phyloP scores from a whole-genome alignment of 2,888 invertebrate species.

The Protodeltote pygarga region DNA sequence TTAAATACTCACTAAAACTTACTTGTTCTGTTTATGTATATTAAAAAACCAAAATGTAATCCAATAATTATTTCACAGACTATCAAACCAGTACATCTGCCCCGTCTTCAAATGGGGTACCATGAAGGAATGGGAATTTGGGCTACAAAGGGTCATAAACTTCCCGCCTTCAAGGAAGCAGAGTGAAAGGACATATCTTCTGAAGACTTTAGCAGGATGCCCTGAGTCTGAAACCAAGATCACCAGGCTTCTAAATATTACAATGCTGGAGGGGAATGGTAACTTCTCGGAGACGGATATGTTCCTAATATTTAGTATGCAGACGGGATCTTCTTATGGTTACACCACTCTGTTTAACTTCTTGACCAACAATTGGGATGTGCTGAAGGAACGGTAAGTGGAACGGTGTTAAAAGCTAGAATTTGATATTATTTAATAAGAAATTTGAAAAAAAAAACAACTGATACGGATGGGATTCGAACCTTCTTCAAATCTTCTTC shows the following conservation, averaged over 20 bases:
- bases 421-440: too few species aligned
- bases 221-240: constrained; percentile 91
- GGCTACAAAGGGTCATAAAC: constrained; percentile 91
- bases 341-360: constrained; percentile 91
- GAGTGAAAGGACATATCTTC: constrained; percentile 91
- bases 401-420: background rate
- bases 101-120: constrained; percentile 94
- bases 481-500: too few species aligned
- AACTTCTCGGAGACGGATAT: constrained; percentile 93
- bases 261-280: constrained; percentile 89
- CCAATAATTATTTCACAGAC: constrained; percentile 75
- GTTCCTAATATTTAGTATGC: constrained; percentile 91
- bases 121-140: constrained; percentile 93
- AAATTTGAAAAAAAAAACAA: too few species aligned
- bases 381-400: constrained; percentile 89
- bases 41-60: too few species aligned
- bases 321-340: constrained; percentile 90
- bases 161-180: constrained; percentile 91
- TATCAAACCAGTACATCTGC: constrained; percentile 92
- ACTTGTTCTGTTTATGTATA: too few species aligned
- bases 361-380: constrained; percentile 90
- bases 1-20: too few species aligned
- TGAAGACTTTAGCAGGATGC: constrained; percentile 93
- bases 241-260: constrained; percentile 87
- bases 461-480: too few species aligned